A percentile compares a stretch with the other conserved stretches of the same genome.
phyloP scores from a whole-genome alignment of 2,797 vertebrate species.

The Dendrocincla tyrannina region DNA sequence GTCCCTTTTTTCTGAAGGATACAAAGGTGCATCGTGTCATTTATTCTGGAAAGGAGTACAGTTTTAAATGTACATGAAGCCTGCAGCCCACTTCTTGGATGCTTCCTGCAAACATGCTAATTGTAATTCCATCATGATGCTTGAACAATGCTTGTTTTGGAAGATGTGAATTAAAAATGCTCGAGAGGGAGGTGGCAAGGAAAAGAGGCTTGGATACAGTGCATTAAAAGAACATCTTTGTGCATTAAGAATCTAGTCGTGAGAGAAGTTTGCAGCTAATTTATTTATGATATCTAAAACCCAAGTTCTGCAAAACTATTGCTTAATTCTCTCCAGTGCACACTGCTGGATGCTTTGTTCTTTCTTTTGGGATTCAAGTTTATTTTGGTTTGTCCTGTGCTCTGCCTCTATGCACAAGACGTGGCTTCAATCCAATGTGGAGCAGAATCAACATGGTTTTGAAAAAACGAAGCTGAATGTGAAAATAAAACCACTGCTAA shows the following conservation, averaged over 20 bases:
- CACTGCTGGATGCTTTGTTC: not conserved
- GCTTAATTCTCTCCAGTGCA: not conserved
- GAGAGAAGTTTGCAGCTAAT: not conserved
- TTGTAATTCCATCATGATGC: not conserved
- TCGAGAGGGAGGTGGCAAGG: not conserved
- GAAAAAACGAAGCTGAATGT: not conserved
- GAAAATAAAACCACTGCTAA: not conserved
- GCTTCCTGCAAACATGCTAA: not conserved
- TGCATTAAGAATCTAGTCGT: not conserved
- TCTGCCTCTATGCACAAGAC: not conserved
- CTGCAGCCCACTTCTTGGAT: not conserved
- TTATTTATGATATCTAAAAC: not conserved
- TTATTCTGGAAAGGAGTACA: not conserved
- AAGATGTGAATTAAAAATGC: not conserved
- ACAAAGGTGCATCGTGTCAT: not conserved
- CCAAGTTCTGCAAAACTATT: not conserved
- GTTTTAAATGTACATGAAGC: not conserved
- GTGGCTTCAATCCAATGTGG: not conserved
- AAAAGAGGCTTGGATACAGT: not conserved
- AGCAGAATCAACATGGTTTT: not conserved
- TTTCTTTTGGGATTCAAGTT: not conserved
- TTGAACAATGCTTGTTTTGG: not conserved
- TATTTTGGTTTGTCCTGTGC: not conserved
- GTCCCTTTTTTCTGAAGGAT: not conserved
- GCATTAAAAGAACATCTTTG: not conserved